Evolutionary conservation across 2,888 invertebrate species (phyloP).

Genomic region (Drosophila emarginata): DNA sequence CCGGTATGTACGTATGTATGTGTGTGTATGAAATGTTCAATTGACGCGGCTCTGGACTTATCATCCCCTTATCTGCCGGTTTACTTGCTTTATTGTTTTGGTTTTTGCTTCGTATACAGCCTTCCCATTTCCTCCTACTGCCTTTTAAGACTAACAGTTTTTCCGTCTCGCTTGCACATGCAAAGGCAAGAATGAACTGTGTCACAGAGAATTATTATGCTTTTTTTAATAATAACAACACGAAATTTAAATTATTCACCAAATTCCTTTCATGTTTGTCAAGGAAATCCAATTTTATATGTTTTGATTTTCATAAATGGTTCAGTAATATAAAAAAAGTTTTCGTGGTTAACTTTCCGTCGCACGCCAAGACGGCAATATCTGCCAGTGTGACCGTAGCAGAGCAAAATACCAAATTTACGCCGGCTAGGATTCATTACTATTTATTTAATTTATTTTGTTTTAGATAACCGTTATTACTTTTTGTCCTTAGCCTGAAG

Average conservation of each 20-base stretch:
- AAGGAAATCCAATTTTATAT: background rate
- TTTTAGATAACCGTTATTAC: constrained; percentile 30
- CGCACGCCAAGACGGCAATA: constrained; percentile 34
- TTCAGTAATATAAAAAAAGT: constrained; percentile 25
- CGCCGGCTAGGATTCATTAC: background rate
- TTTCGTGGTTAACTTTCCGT: constrained; percentile 29
- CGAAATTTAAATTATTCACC: constrained; percentile 4
- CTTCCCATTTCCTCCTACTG: constrained; percentile 14
- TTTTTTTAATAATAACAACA: background rate
- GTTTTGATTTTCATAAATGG: background rate
- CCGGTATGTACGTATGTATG: constrained; percentile 21
- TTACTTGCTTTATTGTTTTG: constrained; percentile 63
- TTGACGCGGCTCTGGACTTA: constrained; percentile 41
- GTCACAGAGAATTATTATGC: background rate
- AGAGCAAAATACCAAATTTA: background rate
- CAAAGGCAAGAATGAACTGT: constrained; percentile 19
- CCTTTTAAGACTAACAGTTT: background rate
- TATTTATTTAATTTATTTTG: background rate
- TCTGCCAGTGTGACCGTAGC: constrained; percentile 23
- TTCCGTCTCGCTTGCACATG: constrained; percentile 27
- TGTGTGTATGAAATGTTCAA: constrained; percentile 15
- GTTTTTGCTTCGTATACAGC: constrained; percentile 58
- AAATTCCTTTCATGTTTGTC: background rate
- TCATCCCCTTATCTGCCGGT: constrained; percentile 59
- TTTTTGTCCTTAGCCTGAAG: constrained; percentile 84